Evolutionary conservation across 2,113 vertebrate genomes (phyloP), one percentile per base, ranked within the genome.

Genomic region (Ursus arctos): DNA sequence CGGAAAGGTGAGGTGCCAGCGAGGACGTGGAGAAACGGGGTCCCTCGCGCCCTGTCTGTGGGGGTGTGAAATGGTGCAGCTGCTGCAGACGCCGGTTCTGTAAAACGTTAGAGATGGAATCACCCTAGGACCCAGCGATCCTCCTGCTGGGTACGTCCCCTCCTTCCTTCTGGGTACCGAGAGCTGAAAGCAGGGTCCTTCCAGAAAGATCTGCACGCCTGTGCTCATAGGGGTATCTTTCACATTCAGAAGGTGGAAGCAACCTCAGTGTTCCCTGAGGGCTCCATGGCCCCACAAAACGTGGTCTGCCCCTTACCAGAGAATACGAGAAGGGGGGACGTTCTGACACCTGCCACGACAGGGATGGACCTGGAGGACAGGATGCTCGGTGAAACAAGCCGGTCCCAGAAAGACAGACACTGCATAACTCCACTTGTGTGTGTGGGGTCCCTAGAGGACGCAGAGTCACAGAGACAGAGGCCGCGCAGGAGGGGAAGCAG

Each of bases 1-100:
- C 57, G 7, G 87, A 15, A 9, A 7, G 13, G 36, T 14, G 57
- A 14, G 33, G 47, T 3, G 3, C 0, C 2, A 2, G 24, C 0
- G 36, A 40, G 33, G 13, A n/a, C 7, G 2, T 5, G 0, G 43
- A 19, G 89, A 28, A 0, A 1, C 0, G 18, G 71, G 59, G 22
- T 4, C 24, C 55, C 1, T 1, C 0, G 16, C 0, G 28, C 16
- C 1, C 33, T 0, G 21, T 2, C 0, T 33, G n/a, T 0, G 28
- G 47, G 33, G 22, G 7, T 0, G 0, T 1, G 4, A 14, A 3
- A 16, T 9, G 80, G 16, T 0, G 7, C n/a, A 0, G 92, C 1
- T 2, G 0, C 19, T 1, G 3, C 2, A 31, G 57, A 7, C 9
- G 14, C 49, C 4, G 36, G 4, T 15, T 18, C 24, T 26, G 18